Evolutionary conservation across 2,888 invertebrate genomes (phyloP).

Genomic region (Cheilosia pagana): DNA sequence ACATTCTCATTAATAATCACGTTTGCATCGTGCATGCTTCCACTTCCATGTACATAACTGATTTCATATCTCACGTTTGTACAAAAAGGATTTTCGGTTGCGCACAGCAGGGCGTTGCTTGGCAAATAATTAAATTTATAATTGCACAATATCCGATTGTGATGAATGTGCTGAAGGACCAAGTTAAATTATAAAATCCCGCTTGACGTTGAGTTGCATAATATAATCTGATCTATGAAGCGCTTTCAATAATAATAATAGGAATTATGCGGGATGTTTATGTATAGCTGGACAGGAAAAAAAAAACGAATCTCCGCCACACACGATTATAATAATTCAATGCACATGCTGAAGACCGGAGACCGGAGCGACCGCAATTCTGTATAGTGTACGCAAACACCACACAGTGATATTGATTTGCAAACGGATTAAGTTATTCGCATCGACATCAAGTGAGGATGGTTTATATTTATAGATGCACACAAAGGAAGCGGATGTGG

Average conservation of each 20-base stretch:
- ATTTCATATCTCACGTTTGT: constrained; percentile 13
- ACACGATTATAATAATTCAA: constrained; percentile 61
- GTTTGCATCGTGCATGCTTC: constrained; percentile 37
- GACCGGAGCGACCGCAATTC: constrained; percentile 40
- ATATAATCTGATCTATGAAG: constrained; percentile 41
- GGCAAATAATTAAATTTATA: constrained; percentile 70
- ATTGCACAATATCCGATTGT: constrained; percentile 65
- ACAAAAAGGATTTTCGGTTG: constrained; percentile 19
- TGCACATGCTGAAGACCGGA: constrained; percentile 60
- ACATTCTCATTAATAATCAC: constrained; percentile 67
- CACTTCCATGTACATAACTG: constrained; percentile 2
- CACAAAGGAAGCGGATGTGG: constrained; percentile 69
- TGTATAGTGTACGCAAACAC: constrained; percentile 33
- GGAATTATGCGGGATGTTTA: constrained; percentile 5
- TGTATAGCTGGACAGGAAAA: not conserved
- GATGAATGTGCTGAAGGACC: constrained; percentile 22
- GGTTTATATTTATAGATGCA: not conserved
- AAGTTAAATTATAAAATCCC: constrained; percentile 50
- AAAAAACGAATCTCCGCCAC: constrained; percentile 25
- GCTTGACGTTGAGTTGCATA: constrained; percentile 37
- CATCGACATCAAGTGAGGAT: constrained; percentile 37
- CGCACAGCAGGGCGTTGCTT: constrained; percentile 23
- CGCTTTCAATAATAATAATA: constrained; percentile 31
- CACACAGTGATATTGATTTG: constrained; percentile 55
- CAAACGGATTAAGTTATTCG: constrained; percentile 60